Percentiles rank a stretch among this genome's conserved stretches.
phyloP scores from a whole-genome alignment of 2,797 vertebrate species.

The Chaetophractus vellerosus region DNA sequence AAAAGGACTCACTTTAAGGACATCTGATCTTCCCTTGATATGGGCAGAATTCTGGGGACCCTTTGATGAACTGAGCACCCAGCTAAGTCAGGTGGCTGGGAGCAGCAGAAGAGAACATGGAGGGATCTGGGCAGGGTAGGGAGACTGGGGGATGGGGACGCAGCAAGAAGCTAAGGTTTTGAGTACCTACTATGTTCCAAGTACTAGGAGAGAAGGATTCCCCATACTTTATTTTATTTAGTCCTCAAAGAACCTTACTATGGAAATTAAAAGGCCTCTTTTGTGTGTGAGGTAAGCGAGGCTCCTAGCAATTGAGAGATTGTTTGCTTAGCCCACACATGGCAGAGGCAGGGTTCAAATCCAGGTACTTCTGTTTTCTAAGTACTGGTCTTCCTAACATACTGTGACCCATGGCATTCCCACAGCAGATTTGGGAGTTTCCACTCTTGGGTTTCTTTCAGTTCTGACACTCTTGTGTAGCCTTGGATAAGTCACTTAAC shows the following conservation, averaged over 20 bases:
- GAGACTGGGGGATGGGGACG: background rate
- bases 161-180: background rate
- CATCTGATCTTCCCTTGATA: constrained; percentile 5
- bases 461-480: background rate
- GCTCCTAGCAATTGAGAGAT: background rate
- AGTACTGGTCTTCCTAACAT: background rate
- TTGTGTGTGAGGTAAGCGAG: background rate
- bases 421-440: background rate
- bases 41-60: background rate
- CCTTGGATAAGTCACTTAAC: background rate
- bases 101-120: background rate
- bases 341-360: too few relatives aligned
- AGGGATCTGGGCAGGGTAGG: too few relatives aligned
- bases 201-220: background rate
- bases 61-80: background rate
- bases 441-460: background rate
- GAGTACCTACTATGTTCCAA: background rate
- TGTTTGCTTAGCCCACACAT: background rate
- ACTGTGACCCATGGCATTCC: background rate
- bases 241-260: background rate
- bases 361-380: background rate
- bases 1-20: constrained; percentile 39
- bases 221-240: background rate
- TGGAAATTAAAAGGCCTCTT: background rate
- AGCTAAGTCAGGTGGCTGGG: background rate